Percentiles rank a stretch among this genome's conserved stretches.
Evolutionary conservation across 2,113 vertebrate species (phyloP).

Genomic region (Pluvianellus socialis): DNA sequence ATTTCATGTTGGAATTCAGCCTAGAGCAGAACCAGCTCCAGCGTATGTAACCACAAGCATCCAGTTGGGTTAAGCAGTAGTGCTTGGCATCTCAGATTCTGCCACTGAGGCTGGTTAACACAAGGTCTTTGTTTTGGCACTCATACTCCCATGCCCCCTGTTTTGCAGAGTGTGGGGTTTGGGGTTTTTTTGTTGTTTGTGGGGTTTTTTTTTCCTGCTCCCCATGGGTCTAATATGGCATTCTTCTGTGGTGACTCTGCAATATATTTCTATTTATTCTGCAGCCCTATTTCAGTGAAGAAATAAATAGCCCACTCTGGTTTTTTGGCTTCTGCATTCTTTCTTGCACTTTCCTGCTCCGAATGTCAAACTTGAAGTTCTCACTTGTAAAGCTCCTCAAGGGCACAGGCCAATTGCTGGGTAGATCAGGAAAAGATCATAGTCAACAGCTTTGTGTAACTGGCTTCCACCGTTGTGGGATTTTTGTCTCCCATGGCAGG

Average conservation of each 20-base stretch:
- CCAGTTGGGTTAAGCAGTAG: background rate
- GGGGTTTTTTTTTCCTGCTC: background rate
- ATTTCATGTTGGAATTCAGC: background rate
- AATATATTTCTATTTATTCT: background rate
- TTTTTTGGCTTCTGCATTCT: background rate
- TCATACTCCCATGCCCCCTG: background rate
- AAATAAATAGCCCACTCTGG: background rate
- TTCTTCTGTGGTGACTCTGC: constrained; percentile 32
- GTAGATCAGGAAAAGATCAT: background rate
- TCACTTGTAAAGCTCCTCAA: constrained; percentile 6
- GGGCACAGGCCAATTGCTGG: background rate
- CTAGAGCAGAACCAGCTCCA: background rate
- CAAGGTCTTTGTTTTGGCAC: constrained; percentile 13
- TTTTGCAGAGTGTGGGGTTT: background rate
- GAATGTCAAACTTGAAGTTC: background rate
- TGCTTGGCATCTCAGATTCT: background rate
- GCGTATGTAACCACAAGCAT: background rate
- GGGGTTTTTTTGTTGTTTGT: background rate
- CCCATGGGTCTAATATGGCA: background rate
- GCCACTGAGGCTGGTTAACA: background rate
- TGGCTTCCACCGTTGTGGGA: background rate
- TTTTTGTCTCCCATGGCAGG: background rate
- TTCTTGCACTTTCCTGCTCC: background rate
- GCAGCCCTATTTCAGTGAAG: background rate
- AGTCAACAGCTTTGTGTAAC: background rate